These are phyloP conservation scores for Leptinotarsa tumamoca DNA, from an alignment of 2,888 invertebrate species.

Conservation along the genomic window DNA sequence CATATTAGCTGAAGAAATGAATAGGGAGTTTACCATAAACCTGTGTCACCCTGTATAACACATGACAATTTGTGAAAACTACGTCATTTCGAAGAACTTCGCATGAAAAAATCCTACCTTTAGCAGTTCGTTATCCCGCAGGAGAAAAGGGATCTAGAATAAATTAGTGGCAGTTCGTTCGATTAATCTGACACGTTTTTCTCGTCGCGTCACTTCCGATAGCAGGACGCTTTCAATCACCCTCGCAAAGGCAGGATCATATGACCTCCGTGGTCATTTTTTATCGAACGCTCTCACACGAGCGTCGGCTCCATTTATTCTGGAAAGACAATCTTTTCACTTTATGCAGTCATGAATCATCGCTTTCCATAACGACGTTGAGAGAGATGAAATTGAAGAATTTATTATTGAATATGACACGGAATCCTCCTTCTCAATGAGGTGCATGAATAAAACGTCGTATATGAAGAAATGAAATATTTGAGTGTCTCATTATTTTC, in stretches of 20 bases:
- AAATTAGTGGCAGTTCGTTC: constrained; percentile 15
- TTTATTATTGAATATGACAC: constrained; percentile 28
- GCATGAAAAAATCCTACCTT: not conserved
- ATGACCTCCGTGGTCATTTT: constrained; percentile 37
- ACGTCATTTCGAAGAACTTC: not conserved
- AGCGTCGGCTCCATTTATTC: constrained; percentile 35
- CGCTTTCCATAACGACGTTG: constrained; percentile 21
- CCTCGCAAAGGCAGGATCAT: constrained; percentile 29
- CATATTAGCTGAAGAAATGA: no score
- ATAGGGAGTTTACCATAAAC: not conserved
- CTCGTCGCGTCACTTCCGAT: constrained; percentile 32
- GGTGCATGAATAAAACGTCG: no score
- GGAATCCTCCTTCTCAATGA: not conserved
- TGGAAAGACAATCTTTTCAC: constrained; percentile 39
- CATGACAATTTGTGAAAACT: not conserved
- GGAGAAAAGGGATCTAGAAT: constrained; percentile 15
- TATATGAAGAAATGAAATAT: no score
- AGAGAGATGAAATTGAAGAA: constrained; percentile 30
- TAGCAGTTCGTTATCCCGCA: constrained; percentile 12
- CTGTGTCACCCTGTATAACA: not conserved
- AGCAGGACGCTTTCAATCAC: constrained; percentile 35
- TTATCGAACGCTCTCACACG: constrained; percentile 18
- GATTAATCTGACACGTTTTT: constrained; percentile 21
- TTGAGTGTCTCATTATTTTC: no score
- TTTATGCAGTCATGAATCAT: constrained; percentile 39